A percentile compares a stretch with the other conserved stretches of the same genome.
Evolutionary conservation across 1,140 invertebrate genomes (phyloP).

Genomic region (Megathymus violae): DNA sequence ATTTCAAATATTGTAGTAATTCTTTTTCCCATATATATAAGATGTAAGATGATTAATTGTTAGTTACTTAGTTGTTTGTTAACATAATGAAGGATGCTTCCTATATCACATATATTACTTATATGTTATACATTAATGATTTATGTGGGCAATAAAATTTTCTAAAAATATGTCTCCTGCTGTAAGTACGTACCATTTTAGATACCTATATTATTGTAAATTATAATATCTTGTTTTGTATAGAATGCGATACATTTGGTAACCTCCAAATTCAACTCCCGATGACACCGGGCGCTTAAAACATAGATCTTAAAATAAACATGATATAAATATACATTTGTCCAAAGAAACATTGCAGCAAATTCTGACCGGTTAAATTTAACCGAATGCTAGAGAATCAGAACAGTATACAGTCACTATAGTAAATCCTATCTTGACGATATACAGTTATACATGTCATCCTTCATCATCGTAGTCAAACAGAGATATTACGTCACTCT

Average conservation of each 20-base stretch:
- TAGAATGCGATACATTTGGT: slow-evolving; percentile 16
- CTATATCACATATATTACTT: slow-evolving; percentile 17
- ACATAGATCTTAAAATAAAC: slow-evolving; percentile 7
- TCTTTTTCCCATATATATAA: slow-evolving; percentile 1
- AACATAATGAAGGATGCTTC: slow-evolving; percentile 17
- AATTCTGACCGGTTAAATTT: neutral
- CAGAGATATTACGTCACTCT: neutral
- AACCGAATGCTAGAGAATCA: neutral
- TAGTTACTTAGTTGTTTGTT: slow-evolving; percentile 23
- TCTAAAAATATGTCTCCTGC: slow-evolving; percentile 81
- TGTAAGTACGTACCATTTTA: slow-evolving; percentile 39
- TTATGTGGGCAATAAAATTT: slow-evolving; percentile 79
- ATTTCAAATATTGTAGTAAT: slow-evolving; percentile 35
- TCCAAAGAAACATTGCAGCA: neutral
- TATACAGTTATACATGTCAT: neutral
- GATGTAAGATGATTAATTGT: slow-evolving; percentile 26
- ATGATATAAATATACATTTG: slow-evolving; percentile 4
- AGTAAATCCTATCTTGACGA: too few relatives aligned
- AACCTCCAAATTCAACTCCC: slow-evolving; percentile 9
- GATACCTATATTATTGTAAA: slow-evolving; percentile 33
- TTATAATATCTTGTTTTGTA: slow-evolving; percentile 31
- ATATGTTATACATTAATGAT: slow-evolving; percentile 31
- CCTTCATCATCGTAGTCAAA: neutral
- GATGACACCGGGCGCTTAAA: neutral
- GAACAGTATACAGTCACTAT: neutral